Evolutionary conservation across 2,888 invertebrate species (phyloP).

Genomic region (Phrixothrix hirtus): DNA sequence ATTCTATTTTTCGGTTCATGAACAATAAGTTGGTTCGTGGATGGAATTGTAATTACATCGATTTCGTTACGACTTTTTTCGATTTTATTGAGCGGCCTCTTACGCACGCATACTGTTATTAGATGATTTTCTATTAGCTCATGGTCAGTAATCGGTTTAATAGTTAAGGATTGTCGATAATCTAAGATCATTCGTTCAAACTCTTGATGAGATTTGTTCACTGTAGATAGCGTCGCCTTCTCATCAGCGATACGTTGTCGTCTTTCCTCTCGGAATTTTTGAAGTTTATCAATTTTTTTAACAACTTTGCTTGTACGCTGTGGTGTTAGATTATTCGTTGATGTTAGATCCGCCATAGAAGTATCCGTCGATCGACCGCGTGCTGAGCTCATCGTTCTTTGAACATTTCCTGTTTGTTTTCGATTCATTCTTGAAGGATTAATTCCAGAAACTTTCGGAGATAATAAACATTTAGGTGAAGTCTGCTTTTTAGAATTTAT

Average conservation of each 20-base stretch:
- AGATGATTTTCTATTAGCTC: slow-evolving; percentile 94
- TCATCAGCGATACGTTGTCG: slow-evolving; percentile 89
- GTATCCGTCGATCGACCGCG: not conserved
- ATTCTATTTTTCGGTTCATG: slow-evolving; percentile 95
- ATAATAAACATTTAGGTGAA: not conserved
- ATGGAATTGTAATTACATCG: slow-evolving; percentile 96
- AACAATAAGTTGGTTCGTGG: slow-evolving; percentile 88
- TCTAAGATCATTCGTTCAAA: slow-evolving; percentile 95
- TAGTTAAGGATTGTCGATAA: slow-evolving; percentile 60
- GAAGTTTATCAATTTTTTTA: slow-evolving; percentile 93
- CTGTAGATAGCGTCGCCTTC: slow-evolving; percentile 89
- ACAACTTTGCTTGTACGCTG: slow-evolving; percentile 83
- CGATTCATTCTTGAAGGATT: not conserved
- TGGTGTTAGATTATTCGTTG: slow-evolving; percentile 7
- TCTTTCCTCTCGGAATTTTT: slow-evolving; percentile 94
- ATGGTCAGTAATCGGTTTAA: slow-evolving; percentile 68
- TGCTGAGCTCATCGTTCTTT: not conserved
- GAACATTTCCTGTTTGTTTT: not conserved
- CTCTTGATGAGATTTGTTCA: slow-evolving; percentile 98
- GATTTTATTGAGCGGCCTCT: slow-evolving; percentile 94
- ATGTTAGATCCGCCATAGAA: not conserved
- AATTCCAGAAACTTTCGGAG: not conserved
- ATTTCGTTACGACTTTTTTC: slow-evolving; percentile 86
- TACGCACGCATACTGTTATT: slow-evolving; percentile 97
- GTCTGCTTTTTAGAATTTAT: slow-evolving; percentile 24